Percentiles rank a stretch among this genome's conserved stretches.
phyloP scores from a whole-genome alignment of 2,888 invertebrate species.

The Pterostichus madidus region DNA sequence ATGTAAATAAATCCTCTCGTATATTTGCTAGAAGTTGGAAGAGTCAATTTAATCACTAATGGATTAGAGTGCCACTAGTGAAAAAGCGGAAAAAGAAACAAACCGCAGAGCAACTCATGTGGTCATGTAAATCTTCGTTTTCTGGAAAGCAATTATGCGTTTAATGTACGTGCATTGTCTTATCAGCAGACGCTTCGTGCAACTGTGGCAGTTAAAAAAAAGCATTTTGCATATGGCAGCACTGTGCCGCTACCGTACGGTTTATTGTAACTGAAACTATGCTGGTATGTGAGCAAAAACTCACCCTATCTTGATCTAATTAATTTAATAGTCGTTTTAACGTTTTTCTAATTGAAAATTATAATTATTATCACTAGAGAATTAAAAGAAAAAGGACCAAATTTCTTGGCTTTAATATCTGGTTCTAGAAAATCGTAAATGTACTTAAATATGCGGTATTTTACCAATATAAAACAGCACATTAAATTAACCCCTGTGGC shows the following conservation, averaged over 20 bases:
- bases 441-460: too few species aligned
- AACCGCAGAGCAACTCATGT: neutral
- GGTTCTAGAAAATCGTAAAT: too few species aligned
- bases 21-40: too few species aligned
- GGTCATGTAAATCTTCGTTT: conserved; percentile 32
- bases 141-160: conserved; percentile 36
- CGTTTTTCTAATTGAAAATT: conserved; percentile 37
- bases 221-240: conserved; percentile 43
- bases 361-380: neutral
- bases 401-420: too few species aligned
- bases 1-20: too few species aligned
- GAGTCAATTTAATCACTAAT: neutral
- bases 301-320: conserved; percentile 8
- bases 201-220: conserved; percentile 19
- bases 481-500: too few species aligned
- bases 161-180: conserved; percentile 35
- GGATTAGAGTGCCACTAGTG: neutral
- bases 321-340: conserved; percentile 8
- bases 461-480: too few species aligned
- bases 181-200: conserved; percentile 34
- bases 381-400: too few species aligned
- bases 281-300: conserved; percentile 2
- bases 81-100: neutral
- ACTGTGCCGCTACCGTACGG: neutral
- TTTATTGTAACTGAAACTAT: neutral